A percentile compares a stretch with the other conserved stretches of the same genome.
phyloP scores from a whole-genome alignment of 2,113 vertebrate genomes.

The Miniopterus natalensis region DNA sequence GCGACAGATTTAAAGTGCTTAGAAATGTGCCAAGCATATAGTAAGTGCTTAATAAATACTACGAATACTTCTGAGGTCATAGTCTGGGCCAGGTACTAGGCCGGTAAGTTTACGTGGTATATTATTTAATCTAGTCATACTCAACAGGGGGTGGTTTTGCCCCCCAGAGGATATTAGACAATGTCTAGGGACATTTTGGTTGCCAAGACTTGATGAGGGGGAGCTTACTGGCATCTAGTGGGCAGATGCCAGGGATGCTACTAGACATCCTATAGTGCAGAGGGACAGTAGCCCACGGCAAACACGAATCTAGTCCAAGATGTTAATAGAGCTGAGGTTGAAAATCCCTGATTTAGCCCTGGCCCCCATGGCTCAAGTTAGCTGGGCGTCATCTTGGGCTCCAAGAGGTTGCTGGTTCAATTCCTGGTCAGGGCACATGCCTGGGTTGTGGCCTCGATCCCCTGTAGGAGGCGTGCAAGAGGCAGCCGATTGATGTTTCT shows the following conservation, averaged over 20 bases:
- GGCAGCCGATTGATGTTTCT: not conserved
- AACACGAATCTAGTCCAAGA: not conserved
- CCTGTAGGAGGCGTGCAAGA: not conserved
- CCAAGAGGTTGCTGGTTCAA: not conserved
- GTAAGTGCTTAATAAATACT: not conserved
- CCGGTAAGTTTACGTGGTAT: not conserved
- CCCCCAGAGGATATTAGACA: not conserved
- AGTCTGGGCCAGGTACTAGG: not conserved
- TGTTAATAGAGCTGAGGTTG: not conserved
- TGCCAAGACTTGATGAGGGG: not conserved
- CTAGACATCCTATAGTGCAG: not conserved
- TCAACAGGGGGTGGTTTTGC: not conserved
- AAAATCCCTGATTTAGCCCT: not conserved
- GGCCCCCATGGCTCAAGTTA: not conserved
- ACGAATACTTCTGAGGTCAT: not conserved
- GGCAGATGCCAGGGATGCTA: not conserved
- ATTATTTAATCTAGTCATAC: not conserved
- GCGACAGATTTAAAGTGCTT: not conserved
- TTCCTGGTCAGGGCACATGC: not conserved
- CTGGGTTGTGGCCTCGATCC: not conserved
- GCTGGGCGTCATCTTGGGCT: not conserved
- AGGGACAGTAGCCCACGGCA: not conserved
- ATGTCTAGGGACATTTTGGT: not conserved
- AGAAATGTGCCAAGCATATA: not conserved
- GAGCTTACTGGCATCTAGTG: not conserved